These are phyloP conservation scores for Colinus virginianus DNA, from an alignment of 2,113 vertebrate genomes.

Conservation along the genomic window DNA sequence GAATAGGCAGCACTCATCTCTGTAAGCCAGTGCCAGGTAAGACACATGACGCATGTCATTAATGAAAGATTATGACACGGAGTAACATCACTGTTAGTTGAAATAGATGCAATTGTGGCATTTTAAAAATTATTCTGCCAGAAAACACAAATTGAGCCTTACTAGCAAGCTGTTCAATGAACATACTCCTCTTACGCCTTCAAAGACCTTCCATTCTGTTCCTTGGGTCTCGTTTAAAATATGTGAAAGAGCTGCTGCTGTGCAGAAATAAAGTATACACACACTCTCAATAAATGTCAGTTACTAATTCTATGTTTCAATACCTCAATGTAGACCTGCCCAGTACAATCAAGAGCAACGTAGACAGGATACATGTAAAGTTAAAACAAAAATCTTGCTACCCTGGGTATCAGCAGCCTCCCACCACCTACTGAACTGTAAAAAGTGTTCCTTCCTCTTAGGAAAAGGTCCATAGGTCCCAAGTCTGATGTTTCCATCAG, in stretches of 20 bases:
- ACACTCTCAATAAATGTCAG: neutral
- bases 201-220: neutral
- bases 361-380: neutral
- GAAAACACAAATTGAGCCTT: neutral
- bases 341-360: neutral
- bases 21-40: neutral
- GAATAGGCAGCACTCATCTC: neutral
- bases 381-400: neutral
- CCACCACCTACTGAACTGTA: no score
- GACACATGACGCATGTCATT: neutral
- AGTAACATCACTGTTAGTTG: neutral
- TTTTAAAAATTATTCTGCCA: neutral
- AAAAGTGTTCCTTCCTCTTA: neutral
- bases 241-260: neutral
- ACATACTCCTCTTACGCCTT: neutral
- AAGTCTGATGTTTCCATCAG: neutral
- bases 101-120: neutral
- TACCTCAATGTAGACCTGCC: neutral
- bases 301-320: neutral
- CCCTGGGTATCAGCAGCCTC: neutral
- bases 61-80: neutral
- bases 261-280: neutral
- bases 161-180: neutral
- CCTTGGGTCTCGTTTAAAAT: neutral
- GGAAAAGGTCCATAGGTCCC: neutral